Conservation (phyloP, 2,797 vertebrate species). For the Aythya fuligula region DNA sequence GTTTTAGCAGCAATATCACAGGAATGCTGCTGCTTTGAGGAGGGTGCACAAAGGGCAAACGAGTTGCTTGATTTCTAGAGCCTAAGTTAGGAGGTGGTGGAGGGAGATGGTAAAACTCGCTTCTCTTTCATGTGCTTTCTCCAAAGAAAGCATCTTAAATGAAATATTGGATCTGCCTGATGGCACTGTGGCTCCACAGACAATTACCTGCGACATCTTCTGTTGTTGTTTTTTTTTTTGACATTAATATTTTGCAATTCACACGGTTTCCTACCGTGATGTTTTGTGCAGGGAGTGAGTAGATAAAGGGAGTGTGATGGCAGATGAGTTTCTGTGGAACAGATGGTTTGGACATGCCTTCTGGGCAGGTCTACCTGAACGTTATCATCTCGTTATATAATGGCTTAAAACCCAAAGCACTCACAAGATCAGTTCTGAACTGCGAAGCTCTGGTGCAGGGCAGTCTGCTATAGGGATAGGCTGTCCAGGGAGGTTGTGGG, state of each 20-base stretch:
- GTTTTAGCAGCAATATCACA: conserved; percentile 58
- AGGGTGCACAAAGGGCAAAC: conserved; percentile 45
- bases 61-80: conserved; percentile 34
- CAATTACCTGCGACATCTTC: conserved; percentile 27
- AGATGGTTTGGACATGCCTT: not conserved
- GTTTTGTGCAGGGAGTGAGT: not conserved
- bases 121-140: conserved; percentile 26
- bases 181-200: conserved; percentile 2
- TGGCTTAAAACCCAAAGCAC: not conserved
- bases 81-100: not conserved
- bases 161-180: conserved; percentile 15
- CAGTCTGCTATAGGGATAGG: not conserved
- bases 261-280: conserved; percentile 27
- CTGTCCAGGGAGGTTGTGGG: not conserved
- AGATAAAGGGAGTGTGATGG: not conserved
- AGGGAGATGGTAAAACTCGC: conserved; percentile 19
- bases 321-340: not conserved
- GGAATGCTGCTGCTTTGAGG: conserved; percentile 50
- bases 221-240: conserved; percentile 36
- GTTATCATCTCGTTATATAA: not conserved
- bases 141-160: conserved; percentile 44
- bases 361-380: not conserved
- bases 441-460: not conserved
- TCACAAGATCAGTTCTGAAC: not conserved
- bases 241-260: conserved; percentile 51